Evolutionary conservation across 2,888 invertebrate species (phyloP), one percentile per base, ranked within the genome.

Genomic region (Drosophila eohydei): DNA sequence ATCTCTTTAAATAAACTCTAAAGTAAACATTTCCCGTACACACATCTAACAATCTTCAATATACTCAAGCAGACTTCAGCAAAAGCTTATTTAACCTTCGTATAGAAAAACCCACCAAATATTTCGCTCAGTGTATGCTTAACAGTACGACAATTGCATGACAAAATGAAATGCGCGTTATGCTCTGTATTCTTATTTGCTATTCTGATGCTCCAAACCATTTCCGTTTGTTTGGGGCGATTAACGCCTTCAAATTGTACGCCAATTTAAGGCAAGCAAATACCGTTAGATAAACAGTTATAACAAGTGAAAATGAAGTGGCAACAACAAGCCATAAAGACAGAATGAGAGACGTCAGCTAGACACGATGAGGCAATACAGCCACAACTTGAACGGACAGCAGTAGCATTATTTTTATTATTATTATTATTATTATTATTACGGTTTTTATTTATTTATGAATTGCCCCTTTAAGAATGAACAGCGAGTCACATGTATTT

Each of bases 261-360:
- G 88, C 88, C 88, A 88, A 86, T 90, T 88, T 86, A 77, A 79
- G 81, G 69, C 57, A 75, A 56, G 46, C 52, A 38, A 66, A 48
- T 69, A 85, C 89, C 90, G 89, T 90, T 89, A 90, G 82, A 36
- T 76, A 74, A 88, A 90, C 89, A 80, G 90, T 88, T 86, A 86
- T 67, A 74, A 63, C 80, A 90, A 89, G 87, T 90, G 90, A 89
- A 89, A 89, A 90, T 88, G 74, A 86, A 86, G 82, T 83, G 84
- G 76, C 88, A 75, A 73, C 68, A 70, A 65, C 57, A 34, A 48
- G 40, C 69, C 83, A 82, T 75, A 76, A 71, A 83, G 72, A 68
- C 62, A 54, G 32, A 61, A 21, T 43, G 58, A 58, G 54, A 40
- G 55, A 48, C 78, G 71, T 66, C 74, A 59, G 65, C 78, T 71